phyloP scores from a whole-genome alignment of 2,113 vertebrate genomes.

The Pseudonaja textilis region DNA sequence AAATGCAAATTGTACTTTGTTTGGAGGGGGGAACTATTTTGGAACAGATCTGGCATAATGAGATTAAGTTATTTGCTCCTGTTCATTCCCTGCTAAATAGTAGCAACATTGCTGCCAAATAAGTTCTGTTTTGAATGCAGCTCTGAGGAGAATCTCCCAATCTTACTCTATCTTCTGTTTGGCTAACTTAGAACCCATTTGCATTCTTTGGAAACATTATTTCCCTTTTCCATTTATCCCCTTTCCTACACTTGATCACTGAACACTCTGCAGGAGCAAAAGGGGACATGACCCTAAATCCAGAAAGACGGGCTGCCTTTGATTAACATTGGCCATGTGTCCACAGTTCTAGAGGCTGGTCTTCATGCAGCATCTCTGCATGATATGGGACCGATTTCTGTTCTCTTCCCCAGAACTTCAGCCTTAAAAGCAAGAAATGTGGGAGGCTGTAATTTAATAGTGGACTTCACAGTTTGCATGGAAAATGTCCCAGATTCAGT shows the following conservation, averaged over 20 bases:
- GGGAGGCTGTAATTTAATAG: not conserved
- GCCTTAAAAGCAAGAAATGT: not conserved
- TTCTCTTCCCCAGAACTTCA: not conserved
- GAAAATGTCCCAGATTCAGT: not conserved
- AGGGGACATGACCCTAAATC: not conserved
- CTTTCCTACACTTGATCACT: conserved; percentile 52
- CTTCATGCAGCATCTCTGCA: not conserved
- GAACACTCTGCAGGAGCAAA: not conserved
- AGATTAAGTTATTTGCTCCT: conserved; percentile 59
- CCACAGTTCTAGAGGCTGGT: not conserved
- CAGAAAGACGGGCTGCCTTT: not conserved
- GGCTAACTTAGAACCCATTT: conserved; percentile 43
- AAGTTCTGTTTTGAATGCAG: conserved; percentile 42
- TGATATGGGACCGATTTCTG: not conserved
- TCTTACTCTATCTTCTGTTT: conserved; percentile 53
- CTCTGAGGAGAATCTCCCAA: conserved; percentile 45
- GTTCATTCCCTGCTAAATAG: conserved; percentile 46
- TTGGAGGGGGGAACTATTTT: conserved; percentile 41
- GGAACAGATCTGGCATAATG: conserved; percentile 62
- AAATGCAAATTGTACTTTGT: conserved; percentile 61
- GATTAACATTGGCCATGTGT: not conserved
- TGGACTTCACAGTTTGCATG: not conserved
- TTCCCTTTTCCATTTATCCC: conserved; percentile 48
- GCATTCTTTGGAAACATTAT: conserved; percentile 41
- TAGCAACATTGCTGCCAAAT: conserved; percentile 46